These are phyloP conservation scores for Axea sp. DNA, from an alignment of 2,888 invertebrate species.

Conservation along the genomic window DNA sequence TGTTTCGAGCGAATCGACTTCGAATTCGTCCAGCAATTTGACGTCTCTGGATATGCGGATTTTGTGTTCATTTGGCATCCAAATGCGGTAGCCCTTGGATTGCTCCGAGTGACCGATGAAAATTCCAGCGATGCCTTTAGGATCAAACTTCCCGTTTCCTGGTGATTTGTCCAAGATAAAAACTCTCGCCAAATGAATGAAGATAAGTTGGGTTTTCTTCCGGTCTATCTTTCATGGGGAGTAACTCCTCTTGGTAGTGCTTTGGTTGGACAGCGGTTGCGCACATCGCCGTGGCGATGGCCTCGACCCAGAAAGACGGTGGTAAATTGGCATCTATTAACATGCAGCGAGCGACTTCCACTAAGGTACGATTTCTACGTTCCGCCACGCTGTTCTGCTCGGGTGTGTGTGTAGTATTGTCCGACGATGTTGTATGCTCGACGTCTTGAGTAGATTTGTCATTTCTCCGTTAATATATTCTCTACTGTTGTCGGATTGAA, in stretches of 20 bases:
- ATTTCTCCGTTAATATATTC: too few species aligned
- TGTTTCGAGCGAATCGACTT: too few species aligned
- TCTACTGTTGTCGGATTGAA: conserved; percentile 57
- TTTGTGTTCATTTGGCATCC: neutral
- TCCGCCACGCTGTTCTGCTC: too few species aligned
- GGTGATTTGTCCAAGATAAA: neutral
- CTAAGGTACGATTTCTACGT: neutral
- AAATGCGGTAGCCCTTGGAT: neutral
- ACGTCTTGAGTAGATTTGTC: neutral
- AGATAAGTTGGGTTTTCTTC: neutral
- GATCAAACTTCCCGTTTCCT: neutral
- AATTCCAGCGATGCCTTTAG: neutral
- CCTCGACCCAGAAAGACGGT: conserved; percentile 8
- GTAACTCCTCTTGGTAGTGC: neutral
- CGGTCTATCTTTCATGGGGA: neutral
- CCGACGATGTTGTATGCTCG: neutral
- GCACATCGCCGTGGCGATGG: conserved; percentile 3
- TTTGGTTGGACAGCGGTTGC: conserved; percentile 6
- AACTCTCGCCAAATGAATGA: neutral
- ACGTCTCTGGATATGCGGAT: neutral
- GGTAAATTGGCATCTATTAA: neutral
- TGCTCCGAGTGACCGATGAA: neutral
- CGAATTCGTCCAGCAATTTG: too few species aligned
- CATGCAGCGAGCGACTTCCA: neutral
- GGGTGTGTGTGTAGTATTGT: too few species aligned